Evolutionary conservation across 2,888 invertebrate genomes (phyloP).

Genomic region (Asteroscopus sphinx): DNA sequence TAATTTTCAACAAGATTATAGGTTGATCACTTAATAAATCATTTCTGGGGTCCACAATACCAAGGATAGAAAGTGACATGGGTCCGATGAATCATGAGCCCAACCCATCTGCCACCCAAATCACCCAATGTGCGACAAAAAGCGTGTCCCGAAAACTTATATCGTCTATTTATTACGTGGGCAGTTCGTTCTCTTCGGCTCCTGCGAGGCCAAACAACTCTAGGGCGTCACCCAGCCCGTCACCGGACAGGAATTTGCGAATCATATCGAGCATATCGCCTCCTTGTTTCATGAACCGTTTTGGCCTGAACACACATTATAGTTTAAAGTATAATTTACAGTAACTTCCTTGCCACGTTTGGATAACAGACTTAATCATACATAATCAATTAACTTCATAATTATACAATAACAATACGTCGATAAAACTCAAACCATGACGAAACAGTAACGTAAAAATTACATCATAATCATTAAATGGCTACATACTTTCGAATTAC

Average conservation of each 20-base stretch:
- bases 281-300: conserved; percentile 71
- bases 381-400: conserved; percentile 15
- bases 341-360: conserved; percentile 6
- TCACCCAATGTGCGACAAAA: conserved; percentile 67
- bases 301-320: conserved; percentile 79
- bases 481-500: conserved; percentile 5
- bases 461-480: conserved; percentile 13
- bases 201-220: conserved; percentile 76
- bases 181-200: conserved; percentile 72
- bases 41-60: conserved; percentile 38
- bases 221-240: conserved; percentile 78
- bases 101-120: conserved; percentile 69
- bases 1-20: conserved; percentile 24
- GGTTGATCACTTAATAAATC: conserved; percentile 39
- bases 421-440: conserved; percentile 7
- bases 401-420: background rate
- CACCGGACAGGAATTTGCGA: conserved; percentile 83
- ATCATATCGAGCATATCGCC: conserved; percentile 75
- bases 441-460: conserved; percentile 17
- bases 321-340: conserved; percentile 37
- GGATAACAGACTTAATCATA: background rate
- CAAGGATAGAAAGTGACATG: conserved; percentile 50
- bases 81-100: conserved; percentile 63
- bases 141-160: conserved; percentile 67
- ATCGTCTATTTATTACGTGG: conserved; percentile 74